phyloP scores from a whole-genome alignment of 2,113 vertebrate genomes.

The Microcebus murinus region DNA sequence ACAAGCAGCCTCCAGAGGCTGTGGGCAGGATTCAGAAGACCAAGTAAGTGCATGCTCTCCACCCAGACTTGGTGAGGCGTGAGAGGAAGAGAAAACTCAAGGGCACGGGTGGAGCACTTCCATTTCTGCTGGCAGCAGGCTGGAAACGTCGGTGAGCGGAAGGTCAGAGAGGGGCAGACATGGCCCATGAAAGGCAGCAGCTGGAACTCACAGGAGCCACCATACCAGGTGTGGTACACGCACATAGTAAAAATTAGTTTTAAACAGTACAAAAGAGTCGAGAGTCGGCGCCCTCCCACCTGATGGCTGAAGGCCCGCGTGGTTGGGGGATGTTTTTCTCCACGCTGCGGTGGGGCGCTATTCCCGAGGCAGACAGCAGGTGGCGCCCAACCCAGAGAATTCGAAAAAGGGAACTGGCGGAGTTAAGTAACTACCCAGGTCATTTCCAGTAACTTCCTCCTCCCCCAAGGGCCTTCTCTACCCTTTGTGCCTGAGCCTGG shows the following conservation, averaged over 20 bases:
- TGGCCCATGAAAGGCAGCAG: neutral
- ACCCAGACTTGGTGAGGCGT: neutral
- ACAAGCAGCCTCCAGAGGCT: neutral
- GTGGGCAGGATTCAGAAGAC: neutral
- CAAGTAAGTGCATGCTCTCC: neutral
- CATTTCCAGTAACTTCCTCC: slow-evolving; percentile 73
- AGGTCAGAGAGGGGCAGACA: neutral
- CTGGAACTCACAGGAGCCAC: neutral
- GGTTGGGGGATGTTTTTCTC: neutral
- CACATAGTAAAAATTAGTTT: neutral
- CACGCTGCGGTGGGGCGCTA: neutral
- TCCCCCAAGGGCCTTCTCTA: slow-evolving; percentile 3
- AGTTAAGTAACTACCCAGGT: slow-evolving; percentile 28
- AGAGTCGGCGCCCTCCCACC: neutral
- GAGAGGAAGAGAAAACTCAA: neutral
- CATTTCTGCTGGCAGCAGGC: neutral
- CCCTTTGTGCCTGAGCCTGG: neutral
- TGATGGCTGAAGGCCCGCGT: neutral
- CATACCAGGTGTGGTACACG: neutral
- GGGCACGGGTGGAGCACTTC: neutral
- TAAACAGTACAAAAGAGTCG: neutral
- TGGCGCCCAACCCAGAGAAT: slow-evolving; percentile 19
- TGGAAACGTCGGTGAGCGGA: neutral
- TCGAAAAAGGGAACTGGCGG: neutral
- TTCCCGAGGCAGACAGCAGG: slow-evolving; percentile 56